A percentile compares a stretch with the other conserved stretches of the same genome.
phyloP scores from a whole-genome alignment of 1,140 invertebrate species.

The Nymphalis io region DNA sequence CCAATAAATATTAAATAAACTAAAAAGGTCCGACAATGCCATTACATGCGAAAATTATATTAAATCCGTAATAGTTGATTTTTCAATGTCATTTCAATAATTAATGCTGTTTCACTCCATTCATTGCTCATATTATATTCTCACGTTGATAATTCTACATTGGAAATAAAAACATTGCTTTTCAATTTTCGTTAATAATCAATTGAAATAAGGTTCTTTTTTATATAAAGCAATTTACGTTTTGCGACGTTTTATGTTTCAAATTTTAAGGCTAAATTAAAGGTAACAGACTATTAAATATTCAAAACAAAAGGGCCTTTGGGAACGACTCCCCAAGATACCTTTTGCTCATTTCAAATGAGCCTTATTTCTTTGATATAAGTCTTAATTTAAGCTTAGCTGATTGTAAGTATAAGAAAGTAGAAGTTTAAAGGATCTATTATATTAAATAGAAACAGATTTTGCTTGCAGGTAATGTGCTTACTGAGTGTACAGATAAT shows the following conservation, averaged over 20 bases:
- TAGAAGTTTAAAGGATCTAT: background rate
- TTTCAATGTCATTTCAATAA: slow-evolving; percentile 9
- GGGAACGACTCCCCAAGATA: background rate
- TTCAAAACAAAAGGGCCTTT: slow-evolving; percentile 21
- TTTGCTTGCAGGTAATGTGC: background rate
- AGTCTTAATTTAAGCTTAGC: slow-evolving; percentile 3
- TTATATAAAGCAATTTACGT: background rate
- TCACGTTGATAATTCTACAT: background rate
- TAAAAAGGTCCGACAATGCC: background rate
- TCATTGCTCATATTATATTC: slow-evolving; percentile 2
- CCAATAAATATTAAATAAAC: too few species aligned
- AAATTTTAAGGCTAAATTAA: slow-evolving; percentile 18
- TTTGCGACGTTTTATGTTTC: background rate
- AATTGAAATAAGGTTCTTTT: background rate
- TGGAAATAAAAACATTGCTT: background rate
- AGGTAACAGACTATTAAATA: slow-evolving; percentile 27
- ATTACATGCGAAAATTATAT: background rate
- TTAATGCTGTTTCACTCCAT: slow-evolving; percentile 10
- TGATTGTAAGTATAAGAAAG: background rate
- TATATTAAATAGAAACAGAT: slow-evolving; percentile 6
- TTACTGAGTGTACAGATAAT: too few species aligned
- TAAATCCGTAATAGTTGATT: background rate
- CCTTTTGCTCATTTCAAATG: background rate
- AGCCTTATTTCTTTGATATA: slow-evolving; percentile 8
- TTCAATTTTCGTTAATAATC: background rate